Base-by-base conservation (phyloP, 1,140 invertebrate species). In the Palaemon carinicauda region DNA sequence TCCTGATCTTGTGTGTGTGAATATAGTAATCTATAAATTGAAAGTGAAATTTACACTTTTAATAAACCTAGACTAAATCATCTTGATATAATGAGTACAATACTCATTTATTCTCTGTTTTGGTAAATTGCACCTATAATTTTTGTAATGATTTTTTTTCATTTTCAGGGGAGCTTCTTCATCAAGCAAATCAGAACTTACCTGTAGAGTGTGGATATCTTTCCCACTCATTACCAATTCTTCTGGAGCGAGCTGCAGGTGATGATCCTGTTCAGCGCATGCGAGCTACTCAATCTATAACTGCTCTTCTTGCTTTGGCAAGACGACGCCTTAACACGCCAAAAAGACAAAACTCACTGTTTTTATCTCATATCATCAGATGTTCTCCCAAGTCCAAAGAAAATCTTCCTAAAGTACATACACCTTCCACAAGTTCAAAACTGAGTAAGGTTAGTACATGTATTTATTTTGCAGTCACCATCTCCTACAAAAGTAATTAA, bases 111-210 rank as follows among this genome's bases (percentile, higher is more conserved):
- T 41, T 41, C 33, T 4, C 33, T 41, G 3, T 41, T 41, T 3
- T 41, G 33, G 33, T 41, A 9, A 41, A 4, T 41, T 41, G 12
- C 41, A 7, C 41, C 41, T 41, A 41, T 41, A 41, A 41, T 0
- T 41, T 5, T 9, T 5, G 41, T 17, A 41, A 27, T 24, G 19
- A 24, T 29, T 51, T 19, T 19, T n/a, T 53, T 15, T 51, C 5
- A n/a, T 14, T 0, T 53, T 0, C 73, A 89, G 89, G 89, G 12
- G 89, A 90, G 65, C 51, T 90, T 29, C 78, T 90, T 80, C 96
- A 98, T 91, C 92, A 98, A 89, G 95, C 96, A 89, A 96, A 97
- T 91, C 93, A 94, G 21, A 93, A 97, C 54, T 92, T 98, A 87
- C 97, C 97, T 50, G 93, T 95, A 14, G 96, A 98, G 90, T 95